Conservation (phyloP, 2,113 vertebrate genomes). For the Lipotes vexillifer region DNA sequence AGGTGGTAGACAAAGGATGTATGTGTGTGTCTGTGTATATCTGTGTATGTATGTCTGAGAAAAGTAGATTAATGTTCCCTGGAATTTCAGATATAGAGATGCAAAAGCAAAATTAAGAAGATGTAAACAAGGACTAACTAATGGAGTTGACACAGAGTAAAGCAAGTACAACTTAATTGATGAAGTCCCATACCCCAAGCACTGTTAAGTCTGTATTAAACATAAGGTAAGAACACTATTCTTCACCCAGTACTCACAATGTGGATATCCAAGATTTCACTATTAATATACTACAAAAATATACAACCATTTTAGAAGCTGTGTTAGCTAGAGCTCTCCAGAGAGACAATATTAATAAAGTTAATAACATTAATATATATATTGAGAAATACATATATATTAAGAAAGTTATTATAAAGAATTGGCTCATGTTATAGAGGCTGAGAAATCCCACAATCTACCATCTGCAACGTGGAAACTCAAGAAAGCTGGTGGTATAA, state of each 20-base stretch:
- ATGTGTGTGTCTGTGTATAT: background rate
- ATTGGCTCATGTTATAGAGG: background rate
- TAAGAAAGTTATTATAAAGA: background rate
- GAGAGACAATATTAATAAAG: background rate
- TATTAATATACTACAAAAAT: background rate
- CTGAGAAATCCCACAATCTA: background rate
- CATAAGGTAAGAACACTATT: background rate
- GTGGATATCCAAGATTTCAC: background rate
- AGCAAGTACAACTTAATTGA: background rate
- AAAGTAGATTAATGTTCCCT: background rate
- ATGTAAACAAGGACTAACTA: background rate
- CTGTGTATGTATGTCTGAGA: background rate
- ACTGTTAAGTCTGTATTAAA: background rate
- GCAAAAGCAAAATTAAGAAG: background rate
- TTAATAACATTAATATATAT: background rate
- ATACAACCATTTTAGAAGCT: background rate
- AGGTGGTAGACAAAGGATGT: background rate
- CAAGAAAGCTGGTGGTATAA: background rate
- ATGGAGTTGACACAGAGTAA: background rate
- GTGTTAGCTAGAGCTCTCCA: background rate
- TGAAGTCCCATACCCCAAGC: background rate
- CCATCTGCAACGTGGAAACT: background rate
- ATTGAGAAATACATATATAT: background rate
- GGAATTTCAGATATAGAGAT: background rate
- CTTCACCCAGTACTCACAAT: background rate